phyloP scores from a whole-genome alignment of 1,140 invertebrate species.

The Pseudomyrmex cubaensis region DNA sequence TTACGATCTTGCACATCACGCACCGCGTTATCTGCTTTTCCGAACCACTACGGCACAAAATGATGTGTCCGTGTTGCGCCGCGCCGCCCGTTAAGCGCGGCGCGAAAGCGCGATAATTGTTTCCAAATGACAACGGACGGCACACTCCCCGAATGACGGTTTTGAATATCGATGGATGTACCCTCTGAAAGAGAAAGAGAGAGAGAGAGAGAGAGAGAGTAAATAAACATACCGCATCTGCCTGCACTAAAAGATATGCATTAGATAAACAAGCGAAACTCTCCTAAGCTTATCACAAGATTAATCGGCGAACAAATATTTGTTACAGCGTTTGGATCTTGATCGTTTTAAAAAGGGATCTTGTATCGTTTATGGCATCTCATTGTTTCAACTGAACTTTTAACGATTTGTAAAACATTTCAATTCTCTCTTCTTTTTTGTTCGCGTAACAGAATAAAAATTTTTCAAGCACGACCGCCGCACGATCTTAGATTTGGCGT shows the following conservation, averaged over 20 bases:
- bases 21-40: constrained; percentile 74
- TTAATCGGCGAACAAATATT: constrained; percentile 15
- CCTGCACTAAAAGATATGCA: constrained; percentile 57
- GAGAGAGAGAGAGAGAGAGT: constrained; percentile 21
- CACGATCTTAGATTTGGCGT: background rate
- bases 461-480: background rate
- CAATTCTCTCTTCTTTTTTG: background rate
- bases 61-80: constrained; percentile 64
- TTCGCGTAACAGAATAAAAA: background rate
- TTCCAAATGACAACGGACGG: constrained; percentile 71
- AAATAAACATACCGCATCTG: constrained; percentile 62
- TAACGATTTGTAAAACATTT: background rate
- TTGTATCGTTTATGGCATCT: background rate
- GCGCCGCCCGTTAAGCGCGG: constrained; percentile 64
- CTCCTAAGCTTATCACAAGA: constrained; percentile 5
- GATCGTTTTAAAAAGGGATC: background rate
- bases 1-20: constrained; percentile 70
- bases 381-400: background rate
- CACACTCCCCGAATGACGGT: constrained; percentile 65
- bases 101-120: constrained; percentile 73
- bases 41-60: constrained; percentile 74
- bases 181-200: background rate
- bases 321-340: background rate
- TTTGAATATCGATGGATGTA: constrained; percentile 71
- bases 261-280: constrained; percentile 46